Percentiles rank a stretch among this genome's conserved stretches.
Conservation (phyloP, 2,888 invertebrate species). For the Germaria angustata region DNA sequence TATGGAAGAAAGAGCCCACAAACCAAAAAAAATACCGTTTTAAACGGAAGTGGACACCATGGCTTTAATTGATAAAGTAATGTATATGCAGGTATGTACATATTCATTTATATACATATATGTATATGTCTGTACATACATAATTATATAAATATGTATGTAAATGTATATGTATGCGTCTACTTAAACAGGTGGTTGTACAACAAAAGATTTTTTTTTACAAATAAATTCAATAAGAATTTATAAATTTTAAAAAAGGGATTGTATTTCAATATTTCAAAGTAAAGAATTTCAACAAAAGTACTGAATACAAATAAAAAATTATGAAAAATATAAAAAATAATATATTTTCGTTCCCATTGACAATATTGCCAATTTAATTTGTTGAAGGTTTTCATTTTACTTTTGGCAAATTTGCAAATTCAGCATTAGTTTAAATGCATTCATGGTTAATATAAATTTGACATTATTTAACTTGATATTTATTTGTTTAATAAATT, state of each 20-base stretch:
- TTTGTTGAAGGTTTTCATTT: slow-evolving; percentile 29
- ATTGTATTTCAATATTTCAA: not conserved
- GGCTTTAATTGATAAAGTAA: slow-evolving; percentile 30
- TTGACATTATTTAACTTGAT: slow-evolving; percentile 57
- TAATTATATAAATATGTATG: too few species aligned
- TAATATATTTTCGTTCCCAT: not conserved
- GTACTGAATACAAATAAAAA: not conserved
- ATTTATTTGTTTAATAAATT: slow-evolving; percentile 54
- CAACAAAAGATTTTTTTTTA: slow-evolving; percentile 26
- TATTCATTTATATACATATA: too few species aligned
- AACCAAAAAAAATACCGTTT: slow-evolving; percentile 22
- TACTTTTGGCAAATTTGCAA: slow-evolving; percentile 53
- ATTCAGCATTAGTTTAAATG: slow-evolving; percentile 65
- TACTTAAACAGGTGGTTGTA: slow-evolving; percentile 44
- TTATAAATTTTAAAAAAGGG: too few species aligned
- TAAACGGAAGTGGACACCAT: slow-evolving; percentile 64
- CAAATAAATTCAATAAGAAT: not conserved
- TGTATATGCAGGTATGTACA: too few species aligned
- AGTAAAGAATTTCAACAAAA: not conserved
- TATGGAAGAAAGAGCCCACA: not conserved
- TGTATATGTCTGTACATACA: too few species aligned
- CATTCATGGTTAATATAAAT: slow-evolving; percentile 43
- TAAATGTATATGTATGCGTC: too few species aligned
- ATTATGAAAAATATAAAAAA: not conserved
- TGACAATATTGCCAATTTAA: not conserved